Evolutionary conservation across 35 echinoderm and acorn worm genomes (phyloP).

Genomic region (Ophiothrix spiculata): DNA sequence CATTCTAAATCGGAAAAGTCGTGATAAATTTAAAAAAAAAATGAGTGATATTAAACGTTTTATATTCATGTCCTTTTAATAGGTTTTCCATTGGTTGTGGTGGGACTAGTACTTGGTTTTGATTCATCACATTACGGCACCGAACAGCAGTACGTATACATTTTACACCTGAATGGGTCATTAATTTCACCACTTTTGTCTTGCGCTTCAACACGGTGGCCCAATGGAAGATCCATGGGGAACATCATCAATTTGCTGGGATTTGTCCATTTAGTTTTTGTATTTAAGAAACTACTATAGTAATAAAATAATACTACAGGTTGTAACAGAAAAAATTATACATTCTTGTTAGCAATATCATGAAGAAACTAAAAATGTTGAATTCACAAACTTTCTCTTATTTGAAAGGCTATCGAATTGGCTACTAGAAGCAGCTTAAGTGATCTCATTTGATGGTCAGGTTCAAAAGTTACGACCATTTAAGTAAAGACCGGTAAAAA

Average conservation of each 20-base stretch:
- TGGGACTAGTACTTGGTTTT: constrained; percentile 20
- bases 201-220: background rate
- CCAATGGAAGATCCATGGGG: background rate
- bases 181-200: background rate
- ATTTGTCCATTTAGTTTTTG: background rate
- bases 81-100: constrained; percentile 34
- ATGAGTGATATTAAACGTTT: background rate
- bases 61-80: background rate
- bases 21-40: background rate
- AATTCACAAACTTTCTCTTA: no score
- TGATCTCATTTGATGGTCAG: no score
- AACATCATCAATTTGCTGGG: background rate
- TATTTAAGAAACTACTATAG: background rate
- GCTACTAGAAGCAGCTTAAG: no score
- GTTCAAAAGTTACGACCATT: no score
- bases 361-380: no score
- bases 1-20: background rate
- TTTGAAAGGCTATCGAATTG: no score
- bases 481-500: no score
- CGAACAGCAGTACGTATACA: constrained; percentile 32
- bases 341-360: no score
- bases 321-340: no score
- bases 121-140: constrained; percentile 18
- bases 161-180: background rate
- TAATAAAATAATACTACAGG: background rate